A percentile compares a stretch with the other conserved stretches of the same genome.
phyloP scores from a whole-genome alignment of 2,888 invertebrate genomes.

The Eulithis prunata region DNA sequence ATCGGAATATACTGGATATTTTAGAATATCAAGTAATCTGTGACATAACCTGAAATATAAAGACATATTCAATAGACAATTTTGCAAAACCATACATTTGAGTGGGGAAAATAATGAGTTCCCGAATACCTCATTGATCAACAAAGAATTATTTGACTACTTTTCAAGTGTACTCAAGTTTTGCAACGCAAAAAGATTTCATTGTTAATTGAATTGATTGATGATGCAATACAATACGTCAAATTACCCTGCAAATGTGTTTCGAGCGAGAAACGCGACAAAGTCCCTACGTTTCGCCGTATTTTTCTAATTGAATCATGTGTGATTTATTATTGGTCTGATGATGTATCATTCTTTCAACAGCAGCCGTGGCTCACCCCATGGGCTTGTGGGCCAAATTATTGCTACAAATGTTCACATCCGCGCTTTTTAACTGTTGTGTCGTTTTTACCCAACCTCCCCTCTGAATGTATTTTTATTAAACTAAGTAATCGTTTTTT shows the following conservation, averaged over 20 bases:
- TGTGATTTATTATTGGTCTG: slow-evolving; percentile 84
- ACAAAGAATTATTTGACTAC: slow-evolving; percentile 9
- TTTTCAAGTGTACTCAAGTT: slow-evolving; percentile 24
- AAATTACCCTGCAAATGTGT: slow-evolving; percentile 74
- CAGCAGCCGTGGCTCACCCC: slow-evolving; percentile 80
- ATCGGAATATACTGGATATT: too few species aligned
- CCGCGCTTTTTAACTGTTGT: slow-evolving; percentile 74
- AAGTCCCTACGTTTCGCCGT: slow-evolving; percentile 69
- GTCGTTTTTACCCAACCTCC: slow-evolving; percentile 59
- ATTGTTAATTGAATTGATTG: slow-evolving; percentile 77
- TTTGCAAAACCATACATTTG: too few species aligned
- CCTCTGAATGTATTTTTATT: slow-evolving; percentile 69
- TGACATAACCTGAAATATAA: too few species aligned
- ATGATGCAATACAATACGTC: slow-evolving; percentile 78
- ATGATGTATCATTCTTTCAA: slow-evolving; percentile 85
- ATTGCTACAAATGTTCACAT: slow-evolving; percentile 81
- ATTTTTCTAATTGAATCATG: slow-evolving; percentile 84
- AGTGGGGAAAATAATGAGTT: neutral
- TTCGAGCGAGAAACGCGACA: slow-evolving; percentile 64
- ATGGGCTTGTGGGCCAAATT: slow-evolving; percentile 76
- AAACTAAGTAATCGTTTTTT: slow-evolving; percentile 71
- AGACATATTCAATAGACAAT: too few species aligned
- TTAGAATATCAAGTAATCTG: too few species aligned
- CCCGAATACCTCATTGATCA: slow-evolving; percentile 13
- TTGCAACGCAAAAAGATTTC: slow-evolving; percentile 38